Evolutionary conservation across 2,797 vertebrate genomes (phyloP), one percentile per base, ranked within the genome.

Genomic region (Syngnathus rostellatus): DNA sequence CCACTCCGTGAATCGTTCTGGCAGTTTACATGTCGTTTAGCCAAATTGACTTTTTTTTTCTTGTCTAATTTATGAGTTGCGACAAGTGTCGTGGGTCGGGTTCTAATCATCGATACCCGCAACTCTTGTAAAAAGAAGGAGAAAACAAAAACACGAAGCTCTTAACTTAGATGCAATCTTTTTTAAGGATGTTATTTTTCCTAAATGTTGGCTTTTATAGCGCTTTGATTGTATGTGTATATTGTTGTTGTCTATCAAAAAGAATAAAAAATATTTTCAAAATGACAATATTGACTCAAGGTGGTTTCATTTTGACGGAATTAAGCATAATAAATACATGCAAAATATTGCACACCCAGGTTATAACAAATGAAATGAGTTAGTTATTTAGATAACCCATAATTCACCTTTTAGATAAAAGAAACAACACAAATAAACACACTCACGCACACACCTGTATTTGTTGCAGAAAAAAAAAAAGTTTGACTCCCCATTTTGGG

Each of bases 161-260:
- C 94, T 97, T 95, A 92, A 87, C 92, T 93, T 97, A 97, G 94
- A 98, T 94, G 94, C 95, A 96, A 97, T 94, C 94, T 94, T 94
- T 98, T 99, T 98, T 98, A 95, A 93, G 94, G 92, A 99, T 93
- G 88, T 95, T 98, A 98, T 99, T 98, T 88, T 98, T 98, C 94
- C 92, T 96, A 98, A 94, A 93, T 95, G 95, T 97, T 95, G 94
- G 97, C 94, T 95, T 98, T 97, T 96, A 94, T 96, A 95, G 93
- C 93, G 97, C 96, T 96, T 96, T 93, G 77, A 94, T 94, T 95
- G 96, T 95, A 95, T 91, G 94, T 95, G 95, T 93, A 91, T 87
- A 95, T 92, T 90, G 94, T 96, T 89, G 94, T 94, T 94, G 96
- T 93, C 88, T 92, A 94, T 94, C 90, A 50, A 64, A 53, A 64